Evolutionary conservation across 2,888 invertebrate species (phyloP).

Genomic region (Zhengitettix transpicula): DNA sequence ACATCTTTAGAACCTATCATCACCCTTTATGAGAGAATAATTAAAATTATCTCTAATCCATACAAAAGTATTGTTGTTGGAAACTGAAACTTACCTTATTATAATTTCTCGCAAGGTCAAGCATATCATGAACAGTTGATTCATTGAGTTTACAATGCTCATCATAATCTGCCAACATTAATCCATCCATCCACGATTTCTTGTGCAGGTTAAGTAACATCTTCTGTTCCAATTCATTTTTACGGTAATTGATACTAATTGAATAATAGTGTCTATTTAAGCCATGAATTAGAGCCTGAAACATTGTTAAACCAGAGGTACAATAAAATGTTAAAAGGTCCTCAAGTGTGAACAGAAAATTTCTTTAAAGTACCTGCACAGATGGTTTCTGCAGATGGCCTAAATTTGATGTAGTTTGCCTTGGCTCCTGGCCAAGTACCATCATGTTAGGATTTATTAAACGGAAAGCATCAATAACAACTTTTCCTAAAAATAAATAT

Average conservation of each 20-base stretch:
- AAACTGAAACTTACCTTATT: slow-evolving; percentile 46
- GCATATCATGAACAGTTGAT: slow-evolving; percentile 87
- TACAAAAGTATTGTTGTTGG: no score
- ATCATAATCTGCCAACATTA: slow-evolving; percentile 77
- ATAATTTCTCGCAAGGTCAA: slow-evolving; percentile 93
- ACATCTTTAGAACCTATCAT: no score
- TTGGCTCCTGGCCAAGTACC: slow-evolving; percentile 94
- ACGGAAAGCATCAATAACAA: slow-evolving; percentile 99
- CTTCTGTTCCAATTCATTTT: slow-evolving; percentile 97
- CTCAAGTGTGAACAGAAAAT: neutral
- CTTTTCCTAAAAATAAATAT: slow-evolving; percentile 37
- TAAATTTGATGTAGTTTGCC: slow-evolving; percentile 96
- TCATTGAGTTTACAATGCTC: slow-evolving; percentile 90
- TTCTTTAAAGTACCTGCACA: slow-evolving; percentile 42
- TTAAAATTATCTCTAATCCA: no score
- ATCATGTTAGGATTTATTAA: slow-evolving; percentile 98
- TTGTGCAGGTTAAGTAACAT: slow-evolving; percentile 98
- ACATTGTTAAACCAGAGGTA: slow-evolving; percentile 6
- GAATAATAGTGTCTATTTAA: slow-evolving; percentile 98
- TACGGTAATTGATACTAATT: slow-evolving; percentile 97
- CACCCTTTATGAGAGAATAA: no score
- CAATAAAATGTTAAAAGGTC: neutral
- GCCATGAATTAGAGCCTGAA: slow-evolving; percentile 93
- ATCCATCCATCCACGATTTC: slow-evolving; percentile 96
- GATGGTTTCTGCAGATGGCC: slow-evolving; percentile 98